These are phyloP conservation scores for Epicauta chinensis DNA, from an alignment of 1,140 invertebrate species.

Conservation along the genomic window DNA sequence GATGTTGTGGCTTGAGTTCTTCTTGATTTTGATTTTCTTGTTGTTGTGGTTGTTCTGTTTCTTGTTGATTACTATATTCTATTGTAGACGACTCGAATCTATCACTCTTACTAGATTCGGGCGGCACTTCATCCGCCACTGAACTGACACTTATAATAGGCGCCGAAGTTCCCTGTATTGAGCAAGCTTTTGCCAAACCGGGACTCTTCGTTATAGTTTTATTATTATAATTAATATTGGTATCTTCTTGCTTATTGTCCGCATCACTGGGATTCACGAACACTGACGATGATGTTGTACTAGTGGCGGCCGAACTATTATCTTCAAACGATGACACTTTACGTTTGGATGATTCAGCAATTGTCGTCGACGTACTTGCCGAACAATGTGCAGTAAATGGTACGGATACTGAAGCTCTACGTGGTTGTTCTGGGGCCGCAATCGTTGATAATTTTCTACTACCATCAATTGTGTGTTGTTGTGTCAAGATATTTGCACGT, in stretches of 20 bases:
- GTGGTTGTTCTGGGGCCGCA: constrained; percentile 32
- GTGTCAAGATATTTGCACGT: constrained; percentile 48
- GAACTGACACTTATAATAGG: constrained; percentile 68
- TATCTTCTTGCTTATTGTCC: constrained; percentile 35
- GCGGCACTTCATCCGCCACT: constrained; percentile 51
- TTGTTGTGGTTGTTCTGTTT: too few species aligned
- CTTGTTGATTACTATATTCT: too few species aligned
- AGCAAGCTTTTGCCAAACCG: constrained; percentile 39
- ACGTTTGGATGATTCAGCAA: constrained; percentile 24
- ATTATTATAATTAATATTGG: constrained; percentile 12
- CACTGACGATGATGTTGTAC: constrained; percentile 37
- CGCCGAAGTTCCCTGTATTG: constrained; percentile 43
- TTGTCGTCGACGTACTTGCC: constrained; percentile 27
- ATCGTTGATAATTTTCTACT: constrained; percentile 42
- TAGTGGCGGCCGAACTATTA: constrained; percentile 36
- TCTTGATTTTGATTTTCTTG: not conserved
- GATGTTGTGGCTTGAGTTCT: not conserved
- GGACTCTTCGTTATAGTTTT: constrained; percentile 39
- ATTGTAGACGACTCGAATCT: too few species aligned
- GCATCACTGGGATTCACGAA: constrained; percentile 39
- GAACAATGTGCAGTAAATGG: constrained; percentile 18
- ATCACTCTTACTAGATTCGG: not conserved
- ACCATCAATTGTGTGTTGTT: constrained; percentile 56
- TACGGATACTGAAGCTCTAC: constrained; percentile 46
- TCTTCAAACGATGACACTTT: constrained; percentile 46